phyloP scores from a whole-genome alignment of 2,113 vertebrate species.

The Cyprinodon tularosa region DNA sequence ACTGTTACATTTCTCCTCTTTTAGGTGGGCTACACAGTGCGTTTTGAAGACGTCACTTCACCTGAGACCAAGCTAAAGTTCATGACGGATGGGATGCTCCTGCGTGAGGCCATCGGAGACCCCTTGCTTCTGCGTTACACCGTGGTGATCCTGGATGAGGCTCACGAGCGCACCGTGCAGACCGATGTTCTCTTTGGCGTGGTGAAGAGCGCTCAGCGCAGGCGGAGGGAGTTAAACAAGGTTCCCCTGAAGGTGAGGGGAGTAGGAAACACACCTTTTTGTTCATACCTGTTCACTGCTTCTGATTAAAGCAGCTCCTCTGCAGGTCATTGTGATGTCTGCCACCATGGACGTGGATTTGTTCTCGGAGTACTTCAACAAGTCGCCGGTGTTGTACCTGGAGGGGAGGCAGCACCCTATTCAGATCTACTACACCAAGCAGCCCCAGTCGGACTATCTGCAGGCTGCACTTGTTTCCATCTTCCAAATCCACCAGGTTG shows the following conservation, averaged over 20 bases:
- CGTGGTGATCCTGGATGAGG: constrained; percentile 92
- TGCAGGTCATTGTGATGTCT: constrained; percentile 93
- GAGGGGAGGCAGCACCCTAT: constrained; percentile 95
- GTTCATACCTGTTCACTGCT: neutral
- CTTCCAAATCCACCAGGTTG: constrained; percentile 97
- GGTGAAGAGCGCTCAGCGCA: constrained; percentile 89
- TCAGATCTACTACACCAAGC: constrained; percentile 93
- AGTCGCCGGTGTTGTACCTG: constrained; percentile 93
- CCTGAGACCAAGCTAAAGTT: constrained; percentile 90
- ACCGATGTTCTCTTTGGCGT: constrained; percentile 95
- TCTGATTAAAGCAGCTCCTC: neutral
- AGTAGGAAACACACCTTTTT: neutral
- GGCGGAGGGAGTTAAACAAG: constrained; percentile 85
- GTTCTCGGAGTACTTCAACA: constrained; percentile 93
- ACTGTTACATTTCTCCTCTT: neutral
- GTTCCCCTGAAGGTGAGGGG: constrained; percentile 84
- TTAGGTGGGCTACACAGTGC: constrained; percentile 94
- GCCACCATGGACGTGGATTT: constrained; percentile 98
- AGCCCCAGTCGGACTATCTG: constrained; percentile 93
- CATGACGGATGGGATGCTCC: constrained; percentile 95
- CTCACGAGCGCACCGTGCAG: constrained; percentile 93
- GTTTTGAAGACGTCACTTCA: constrained; percentile 92
- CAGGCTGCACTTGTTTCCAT: constrained; percentile 93
- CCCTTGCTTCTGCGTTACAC: constrained; percentile 89
- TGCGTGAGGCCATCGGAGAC: constrained; percentile 92